A percentile compares a stretch with the other conserved stretches of the same genome.
Evolutionary conservation across 2,797 vertebrate species (phyloP).

Genomic region (Australoheros facetus): DNA sequence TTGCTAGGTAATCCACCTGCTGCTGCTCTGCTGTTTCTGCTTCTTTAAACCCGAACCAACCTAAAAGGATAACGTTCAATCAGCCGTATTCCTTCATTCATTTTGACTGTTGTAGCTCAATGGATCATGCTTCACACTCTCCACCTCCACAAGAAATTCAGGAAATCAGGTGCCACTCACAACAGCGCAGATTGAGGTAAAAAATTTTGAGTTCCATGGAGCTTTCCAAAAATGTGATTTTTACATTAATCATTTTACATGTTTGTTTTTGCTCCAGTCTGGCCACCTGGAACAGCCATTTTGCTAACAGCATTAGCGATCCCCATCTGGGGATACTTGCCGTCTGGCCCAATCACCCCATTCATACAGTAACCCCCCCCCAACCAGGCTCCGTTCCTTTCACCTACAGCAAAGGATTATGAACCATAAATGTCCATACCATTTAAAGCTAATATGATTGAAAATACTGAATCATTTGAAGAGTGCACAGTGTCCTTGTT

Average conservation of each 20-base stretch:
- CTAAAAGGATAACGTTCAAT: slow-evolving; percentile 2
- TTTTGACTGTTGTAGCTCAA: not conserved
- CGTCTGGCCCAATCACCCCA: not conserved
- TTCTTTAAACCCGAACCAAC: slow-evolving; percentile 8
- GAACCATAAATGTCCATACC: not conserved
- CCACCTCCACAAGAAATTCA: not conserved
- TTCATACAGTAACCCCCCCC: not conserved
- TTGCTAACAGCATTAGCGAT: slow-evolving; percentile 11
- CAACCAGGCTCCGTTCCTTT: not conserved
- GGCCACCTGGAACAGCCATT: slow-evolving; percentile 17
- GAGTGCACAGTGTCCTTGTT: not conserved
- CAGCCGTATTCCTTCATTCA: not conserved
- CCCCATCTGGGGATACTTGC: slow-evolving; percentile 4
- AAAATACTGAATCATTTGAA: not conserved
- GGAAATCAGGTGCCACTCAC: slow-evolving; percentile 3
- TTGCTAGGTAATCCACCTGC: not conserved
- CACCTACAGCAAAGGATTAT: not conserved
- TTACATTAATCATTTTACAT: not conserved
- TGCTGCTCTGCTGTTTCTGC: not conserved
- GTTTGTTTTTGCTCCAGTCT: slow-evolving; percentile 1
- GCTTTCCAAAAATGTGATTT: slow-evolving; percentile 3
- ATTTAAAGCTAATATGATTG: not conserved
- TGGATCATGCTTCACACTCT: not conserved
- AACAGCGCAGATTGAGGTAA: not conserved
- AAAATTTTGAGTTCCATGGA: not conserved